Conservation (phyloP, 2,888 invertebrate genomes). For the Thysanoteuthis rhombus region DNA sequence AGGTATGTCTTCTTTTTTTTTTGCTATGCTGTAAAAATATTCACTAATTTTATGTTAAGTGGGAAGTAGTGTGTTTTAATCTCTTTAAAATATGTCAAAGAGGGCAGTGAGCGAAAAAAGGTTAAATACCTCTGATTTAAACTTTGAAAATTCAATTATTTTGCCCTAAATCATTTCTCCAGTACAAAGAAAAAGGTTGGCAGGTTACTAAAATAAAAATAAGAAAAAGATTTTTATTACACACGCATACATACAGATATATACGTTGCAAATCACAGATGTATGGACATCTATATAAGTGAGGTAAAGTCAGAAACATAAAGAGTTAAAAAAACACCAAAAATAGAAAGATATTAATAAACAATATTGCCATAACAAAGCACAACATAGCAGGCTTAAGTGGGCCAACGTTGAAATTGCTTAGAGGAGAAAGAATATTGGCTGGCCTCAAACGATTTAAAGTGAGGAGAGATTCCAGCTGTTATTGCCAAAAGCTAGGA, state of each 20-base stretch:
- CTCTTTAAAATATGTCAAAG: no score
- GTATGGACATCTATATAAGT: neutral
- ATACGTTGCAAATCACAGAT: no score
- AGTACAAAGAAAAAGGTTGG: no score
- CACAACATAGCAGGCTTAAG: neutral
- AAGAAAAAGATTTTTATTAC: neutral
- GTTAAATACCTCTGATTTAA: no score
- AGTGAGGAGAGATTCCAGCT: neutral
- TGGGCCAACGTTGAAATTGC: conserved; percentile 12
- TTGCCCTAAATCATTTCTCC: no score
- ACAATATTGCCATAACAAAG: neutral
- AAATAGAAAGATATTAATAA: neutral
- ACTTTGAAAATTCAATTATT: no score
- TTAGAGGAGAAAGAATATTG: neutral
- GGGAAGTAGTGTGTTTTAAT: no score
- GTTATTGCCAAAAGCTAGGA: neutral
- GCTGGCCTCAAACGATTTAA: conserved; percentile 12
- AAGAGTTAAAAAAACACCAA: neutral
- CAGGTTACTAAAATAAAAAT: no score
- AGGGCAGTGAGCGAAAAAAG: no score
- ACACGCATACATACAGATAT: neutral
- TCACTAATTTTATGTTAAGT: no score
- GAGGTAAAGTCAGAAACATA: neutral
- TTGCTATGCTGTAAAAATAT: no score
- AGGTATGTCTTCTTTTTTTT: no score